A percentile compares a stretch with the other conserved stretches of the same genome.
phyloP scores from a whole-genome alignment of 2,113 vertebrate species.

The Rhagologus leucostigma region DNA sequence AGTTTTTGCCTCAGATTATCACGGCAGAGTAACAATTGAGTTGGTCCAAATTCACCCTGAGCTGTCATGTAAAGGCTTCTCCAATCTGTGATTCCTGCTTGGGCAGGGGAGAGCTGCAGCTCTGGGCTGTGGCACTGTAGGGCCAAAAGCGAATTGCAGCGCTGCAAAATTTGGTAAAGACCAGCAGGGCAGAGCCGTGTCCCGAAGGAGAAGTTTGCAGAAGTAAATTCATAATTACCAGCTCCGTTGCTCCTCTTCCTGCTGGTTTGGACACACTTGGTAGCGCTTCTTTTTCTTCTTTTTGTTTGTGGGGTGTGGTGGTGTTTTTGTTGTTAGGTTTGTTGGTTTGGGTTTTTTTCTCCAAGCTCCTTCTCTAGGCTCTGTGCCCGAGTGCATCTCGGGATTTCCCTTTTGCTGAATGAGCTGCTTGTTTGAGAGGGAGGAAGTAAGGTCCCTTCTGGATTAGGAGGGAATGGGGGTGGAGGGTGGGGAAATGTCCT shows the following conservation, averaged over 20 bases:
- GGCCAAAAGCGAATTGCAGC: not conserved
- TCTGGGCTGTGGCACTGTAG: not conserved
- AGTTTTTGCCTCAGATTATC: not conserved
- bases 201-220: not conserved
- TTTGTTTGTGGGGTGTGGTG: not conserved
- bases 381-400: slow-evolving; percentile 65
- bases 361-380: slow-evolving; percentile 33
- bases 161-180: not conserved
- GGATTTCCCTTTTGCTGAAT: slow-evolving; percentile 85
- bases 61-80: not conserved
- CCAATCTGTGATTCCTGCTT: not conserved
- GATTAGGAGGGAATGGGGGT: slow-evolving; percentile 64
- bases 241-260: not conserved
- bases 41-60: not conserved
- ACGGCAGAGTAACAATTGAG: not conserved
- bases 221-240: not conserved
- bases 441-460: slow-evolving; percentile 84
- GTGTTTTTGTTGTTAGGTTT: not conserved
- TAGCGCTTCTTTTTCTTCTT: not conserved
- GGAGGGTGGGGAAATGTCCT: slow-evolving; percentile 74
- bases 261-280: not conserved
- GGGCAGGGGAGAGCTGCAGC: not conserved
- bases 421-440: slow-evolving; percentile 77
- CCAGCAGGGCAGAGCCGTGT: not conserved
- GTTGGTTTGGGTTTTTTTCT: not conserved